phyloP scores from a whole-genome alignment of 2,888 invertebrate genomes.

The Xestoiulus laeticollis region DNA sequence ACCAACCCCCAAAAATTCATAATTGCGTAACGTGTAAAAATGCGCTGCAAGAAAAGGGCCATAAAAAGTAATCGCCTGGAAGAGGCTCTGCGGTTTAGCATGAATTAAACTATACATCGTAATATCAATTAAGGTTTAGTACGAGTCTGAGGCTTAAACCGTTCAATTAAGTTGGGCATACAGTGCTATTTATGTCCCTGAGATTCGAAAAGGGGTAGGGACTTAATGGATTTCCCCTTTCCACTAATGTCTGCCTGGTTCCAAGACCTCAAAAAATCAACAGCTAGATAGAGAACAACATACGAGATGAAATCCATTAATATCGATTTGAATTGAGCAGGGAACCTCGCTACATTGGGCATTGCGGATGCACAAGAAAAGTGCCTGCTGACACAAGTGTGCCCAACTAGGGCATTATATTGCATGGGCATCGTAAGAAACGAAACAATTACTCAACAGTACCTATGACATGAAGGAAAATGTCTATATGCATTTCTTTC shows the following conservation, averaged over 20 bases:
- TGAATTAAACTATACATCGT: slow-evolving; percentile 40
- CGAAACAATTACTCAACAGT: neutral
- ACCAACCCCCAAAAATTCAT: neutral
- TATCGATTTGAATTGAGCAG: slow-evolving; percentile 7
- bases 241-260: neutral
- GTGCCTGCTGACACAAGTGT: neutral
- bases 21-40: slow-evolving; percentile 21
- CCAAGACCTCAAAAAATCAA: slow-evolving; percentile 6
- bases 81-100: slow-evolving; percentile 24
- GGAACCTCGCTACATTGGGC: neutral
- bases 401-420: neutral
- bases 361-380: neutral
- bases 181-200: slow-evolving; percentile 9
- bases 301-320: slow-evolving; percentile 21
- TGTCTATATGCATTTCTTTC: neutral
- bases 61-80: slow-evolving; percentile 41
- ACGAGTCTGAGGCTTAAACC: slow-evolving; percentile 31
- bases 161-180: slow-evolving; percentile 40
- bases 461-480: neutral
- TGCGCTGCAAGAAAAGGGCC: neutral
- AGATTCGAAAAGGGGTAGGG: neutral
- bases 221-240: slow-evolving; percentile 3
- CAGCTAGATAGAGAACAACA: slow-evolving; percentile 39
- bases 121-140: slow-evolving; percentile 38
- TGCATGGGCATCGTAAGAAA: neutral